Conservation (phyloP, 2,113 vertebrate genomes). For the Steatornis caripensis region DNA sequence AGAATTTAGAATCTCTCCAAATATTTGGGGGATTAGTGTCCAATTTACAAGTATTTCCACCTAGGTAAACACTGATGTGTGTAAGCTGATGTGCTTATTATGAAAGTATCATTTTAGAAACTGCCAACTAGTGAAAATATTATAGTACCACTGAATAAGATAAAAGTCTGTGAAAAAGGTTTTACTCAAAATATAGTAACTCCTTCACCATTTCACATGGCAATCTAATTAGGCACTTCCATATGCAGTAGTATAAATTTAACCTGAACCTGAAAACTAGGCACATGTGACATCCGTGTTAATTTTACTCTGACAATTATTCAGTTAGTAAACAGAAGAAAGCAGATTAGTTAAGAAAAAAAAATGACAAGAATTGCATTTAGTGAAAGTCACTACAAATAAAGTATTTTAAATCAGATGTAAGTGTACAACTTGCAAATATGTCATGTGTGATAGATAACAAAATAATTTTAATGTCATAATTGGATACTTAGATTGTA, state of each 20-base stretch:
- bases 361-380: slow-evolving; percentile 18
- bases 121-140: not conserved
- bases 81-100: not conserved
- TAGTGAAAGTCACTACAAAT: slow-evolving; percentile 38
- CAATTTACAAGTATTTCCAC: not conserved
- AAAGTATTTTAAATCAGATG: slow-evolving; percentile 32
- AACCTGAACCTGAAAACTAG: slow-evolving; percentile 60
- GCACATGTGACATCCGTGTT: slow-evolving; percentile 56
- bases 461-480: not conserved
- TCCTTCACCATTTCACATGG: slow-evolving; percentile 48
- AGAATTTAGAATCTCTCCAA: not conserved
- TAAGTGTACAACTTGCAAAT: not conserved
- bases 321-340: slow-evolving; percentile 56
- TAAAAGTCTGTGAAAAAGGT: not conserved
- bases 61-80: not conserved
- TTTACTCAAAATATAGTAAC: slow-evolving; percentile 7
- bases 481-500: not conserved
- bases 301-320: slow-evolving; percentile 68
- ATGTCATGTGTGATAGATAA: not conserved
- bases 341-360: slow-evolving; percentile 50
- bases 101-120: slow-evolving; percentile 11
- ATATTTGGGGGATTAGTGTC: not conserved
- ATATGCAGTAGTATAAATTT: slow-evolving; percentile 51
- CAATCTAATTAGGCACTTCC: slow-evolving; percentile 56
- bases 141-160: not conserved